These are phyloP conservation scores for Zaprionus vittiger DNA, from an alignment of 1,140 invertebrate genomes.

Conservation along the genomic window DNA sequence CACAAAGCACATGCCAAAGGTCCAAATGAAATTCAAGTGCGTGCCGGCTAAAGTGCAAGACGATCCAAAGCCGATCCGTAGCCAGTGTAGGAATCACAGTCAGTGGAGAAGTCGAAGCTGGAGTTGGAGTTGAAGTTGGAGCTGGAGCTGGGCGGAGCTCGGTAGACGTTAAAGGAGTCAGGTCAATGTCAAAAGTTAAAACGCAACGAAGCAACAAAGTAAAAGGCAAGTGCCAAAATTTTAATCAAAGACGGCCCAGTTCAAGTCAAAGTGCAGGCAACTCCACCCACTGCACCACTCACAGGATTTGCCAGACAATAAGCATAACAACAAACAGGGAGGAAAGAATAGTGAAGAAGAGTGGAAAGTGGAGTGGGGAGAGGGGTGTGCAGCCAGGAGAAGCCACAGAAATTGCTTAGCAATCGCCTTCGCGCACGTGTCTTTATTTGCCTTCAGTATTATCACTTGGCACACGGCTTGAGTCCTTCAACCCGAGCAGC, in stretches of 20 bases:
- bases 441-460: conserved; percentile 23
- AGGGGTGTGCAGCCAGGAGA: conserved; percentile 16
- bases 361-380: too few species aligned
- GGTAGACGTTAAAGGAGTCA: not conserved
- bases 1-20: conserved; percentile 53
- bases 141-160: not conserved
- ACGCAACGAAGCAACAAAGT: conserved; percentile 41
- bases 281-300: not conserved
- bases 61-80: conserved; percentile 43
- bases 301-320: conserved; percentile 32
- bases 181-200: conserved; percentile 74
- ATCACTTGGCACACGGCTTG: conserved; percentile 6
- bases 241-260: conserved; percentile 65
- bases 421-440: conserved; percentile 54
- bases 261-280: conserved; percentile 54
- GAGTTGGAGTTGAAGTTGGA: not conserved
- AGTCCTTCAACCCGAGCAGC: conserved; percentile 11
- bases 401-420: conserved; percentile 71
- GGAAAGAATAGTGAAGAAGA: not conserved
- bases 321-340: conserved; percentile 24
- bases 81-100: not conserved
- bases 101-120: not conserved
- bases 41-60: conserved; percentile 56
- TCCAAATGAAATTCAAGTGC: conserved; percentile 63
- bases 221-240: conserved; percentile 74